Percentiles rank a stretch among this genome's conserved stretches.
These are phyloP conservation scores for Caenorhabditis macrosperma DNA, from an alignment of 2,888 invertebrate species.

Conservation along the genomic window DNA sequence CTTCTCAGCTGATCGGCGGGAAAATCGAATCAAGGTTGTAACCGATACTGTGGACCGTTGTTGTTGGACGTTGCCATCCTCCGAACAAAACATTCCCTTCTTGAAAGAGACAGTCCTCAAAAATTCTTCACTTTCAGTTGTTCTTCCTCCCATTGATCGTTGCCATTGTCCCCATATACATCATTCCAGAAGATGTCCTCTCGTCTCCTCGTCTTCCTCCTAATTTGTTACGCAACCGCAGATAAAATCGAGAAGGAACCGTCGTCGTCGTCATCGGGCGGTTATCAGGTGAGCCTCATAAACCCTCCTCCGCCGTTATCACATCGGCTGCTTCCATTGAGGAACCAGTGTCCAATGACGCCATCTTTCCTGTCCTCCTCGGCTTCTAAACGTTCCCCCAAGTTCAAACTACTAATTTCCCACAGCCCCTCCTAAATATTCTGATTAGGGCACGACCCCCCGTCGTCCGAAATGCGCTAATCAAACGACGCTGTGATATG, in stretches of 20 bases:
- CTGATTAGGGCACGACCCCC: conserved; percentile 35
- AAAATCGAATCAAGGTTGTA: background rate
- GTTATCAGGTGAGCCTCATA: conserved; percentile 33
- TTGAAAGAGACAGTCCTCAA: no score
- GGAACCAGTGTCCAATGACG: conserved; percentile 19
- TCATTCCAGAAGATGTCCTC: conserved; percentile 28
- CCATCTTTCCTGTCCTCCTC: conserved; percentile 11
- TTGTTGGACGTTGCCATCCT: background rate
- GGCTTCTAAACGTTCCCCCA: conserved; percentile 6
- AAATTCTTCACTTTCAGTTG: background rate
- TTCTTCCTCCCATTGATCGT: background rate
- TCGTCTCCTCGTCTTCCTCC: conserved; percentile 35
- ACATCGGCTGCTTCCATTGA: background rate
- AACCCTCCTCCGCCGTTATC: conserved; percentile 10
- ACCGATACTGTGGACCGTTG: background rate
- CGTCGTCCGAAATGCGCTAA: conserved; percentile 27
- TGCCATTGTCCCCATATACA: no score
- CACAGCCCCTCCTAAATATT: conserved; percentile 25
- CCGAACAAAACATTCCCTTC: background rate
- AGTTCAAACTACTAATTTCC: conserved; percentile 50
- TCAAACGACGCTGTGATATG: conserved; percentile 23
- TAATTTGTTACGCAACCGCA: conserved; percentile 47
- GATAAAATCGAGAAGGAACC: conserved; percentile 46
- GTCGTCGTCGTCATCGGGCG: conserved; percentile 4
- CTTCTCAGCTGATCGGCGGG: background rate